Evolutionary conservation across 2,888 invertebrate species (phyloP).

Genomic region (Craniophora ligustri): DNA sequence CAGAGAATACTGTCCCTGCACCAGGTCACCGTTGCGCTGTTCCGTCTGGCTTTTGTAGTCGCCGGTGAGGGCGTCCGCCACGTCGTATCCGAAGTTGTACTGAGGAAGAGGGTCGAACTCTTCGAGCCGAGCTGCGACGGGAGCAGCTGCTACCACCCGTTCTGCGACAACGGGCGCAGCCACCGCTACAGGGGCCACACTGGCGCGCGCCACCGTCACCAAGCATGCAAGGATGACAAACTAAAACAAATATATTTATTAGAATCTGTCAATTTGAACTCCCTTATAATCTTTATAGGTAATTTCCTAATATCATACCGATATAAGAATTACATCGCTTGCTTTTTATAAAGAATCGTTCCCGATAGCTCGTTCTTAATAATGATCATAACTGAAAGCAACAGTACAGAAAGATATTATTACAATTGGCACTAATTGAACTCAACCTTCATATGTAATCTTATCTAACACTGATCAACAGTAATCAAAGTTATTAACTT

Average conservation of each 20-base stretch:
- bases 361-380: no score
- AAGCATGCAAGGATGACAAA: constrained; percentile 81
- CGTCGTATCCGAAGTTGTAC: constrained; percentile 85
- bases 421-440: no score
- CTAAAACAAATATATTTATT: constrained; percentile 63
- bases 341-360: no score
- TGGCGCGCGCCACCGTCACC: constrained; percentile 72
- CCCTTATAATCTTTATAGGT: no score
- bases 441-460: no score
- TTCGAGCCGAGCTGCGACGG: constrained; percentile 74
- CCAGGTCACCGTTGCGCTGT: constrained; percentile 87
- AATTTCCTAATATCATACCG: no score
- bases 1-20: constrained; percentile 81
- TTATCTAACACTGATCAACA: no score
- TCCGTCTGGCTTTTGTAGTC: constrained; percentile 85
- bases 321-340: no score
- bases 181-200: constrained; percentile 69
- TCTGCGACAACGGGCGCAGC: constrained; percentile 64
- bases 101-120: constrained; percentile 89
- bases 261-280: no score
- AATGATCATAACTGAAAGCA: constrained; percentile 39
- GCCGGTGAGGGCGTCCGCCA: constrained; percentile 81
- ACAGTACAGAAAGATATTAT: no score
- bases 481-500: no score
- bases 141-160: constrained; percentile 69